These are phyloP conservation scores for Cottus gobio DNA, from an alignment of 2,113 vertebrate species.

Conservation along the genomic window DNA sequence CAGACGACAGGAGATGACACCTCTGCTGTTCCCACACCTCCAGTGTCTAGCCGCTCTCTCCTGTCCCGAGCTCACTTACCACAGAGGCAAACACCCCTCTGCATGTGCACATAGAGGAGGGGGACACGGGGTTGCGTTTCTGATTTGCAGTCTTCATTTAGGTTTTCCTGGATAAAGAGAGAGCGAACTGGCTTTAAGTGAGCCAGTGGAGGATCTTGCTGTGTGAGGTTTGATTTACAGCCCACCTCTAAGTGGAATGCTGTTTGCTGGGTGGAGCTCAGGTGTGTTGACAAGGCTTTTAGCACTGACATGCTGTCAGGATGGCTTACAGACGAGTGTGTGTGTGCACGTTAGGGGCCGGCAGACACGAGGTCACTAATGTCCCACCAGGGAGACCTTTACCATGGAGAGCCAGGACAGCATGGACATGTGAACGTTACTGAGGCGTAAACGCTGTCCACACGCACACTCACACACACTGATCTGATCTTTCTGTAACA, in stretches of 20 bases:
- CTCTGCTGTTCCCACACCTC: constrained; percentile 76
- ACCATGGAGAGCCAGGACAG: constrained; percentile 41
- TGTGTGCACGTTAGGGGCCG: constrained; percentile 46
- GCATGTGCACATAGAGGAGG: constrained; percentile 47
- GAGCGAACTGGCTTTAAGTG: constrained; percentile 26
- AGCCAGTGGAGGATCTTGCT: constrained; percentile 17
- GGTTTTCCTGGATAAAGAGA: constrained; percentile 26
- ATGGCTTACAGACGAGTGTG: constrained; percentile 68
- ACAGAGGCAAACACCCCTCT: constrained; percentile 54
- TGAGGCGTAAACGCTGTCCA: constrained; percentile 59
- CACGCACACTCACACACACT: constrained; percentile 30
- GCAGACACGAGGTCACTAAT: constrained; percentile 71
- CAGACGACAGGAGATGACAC: constrained; percentile 73
- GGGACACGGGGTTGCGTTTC: constrained; percentile 15
- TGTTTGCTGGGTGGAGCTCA: constrained; percentile 79
- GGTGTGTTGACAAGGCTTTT: constrained; percentile 81
- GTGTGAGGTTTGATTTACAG: constrained; percentile 68
- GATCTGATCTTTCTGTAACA: constrained; percentile 45
- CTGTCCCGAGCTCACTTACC: constrained; percentile 57
- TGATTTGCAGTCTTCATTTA: constrained; percentile 6
- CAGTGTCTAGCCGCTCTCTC: constrained; percentile 57
- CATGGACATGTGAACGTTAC: constrained; percentile 71
- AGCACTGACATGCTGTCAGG: constrained; percentile 73
- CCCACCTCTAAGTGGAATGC: constrained; percentile 67
- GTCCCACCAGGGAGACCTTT: constrained; percentile 61